phyloP scores from a whole-genome alignment of 2,113 vertebrate genomes.

The Sturnira hondurensis region DNA sequence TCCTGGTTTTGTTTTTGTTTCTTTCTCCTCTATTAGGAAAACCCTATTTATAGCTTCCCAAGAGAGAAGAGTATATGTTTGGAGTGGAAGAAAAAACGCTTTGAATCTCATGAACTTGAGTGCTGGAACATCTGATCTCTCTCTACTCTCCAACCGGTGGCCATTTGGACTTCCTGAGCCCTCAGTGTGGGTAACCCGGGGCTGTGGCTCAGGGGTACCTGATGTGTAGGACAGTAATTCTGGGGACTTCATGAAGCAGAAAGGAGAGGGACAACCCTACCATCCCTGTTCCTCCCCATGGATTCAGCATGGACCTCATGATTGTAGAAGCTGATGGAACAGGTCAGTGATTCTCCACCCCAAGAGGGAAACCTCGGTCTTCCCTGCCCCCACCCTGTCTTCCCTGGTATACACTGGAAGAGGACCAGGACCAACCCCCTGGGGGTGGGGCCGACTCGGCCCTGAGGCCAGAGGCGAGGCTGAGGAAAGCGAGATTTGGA shows the following conservation, averaged over 20 bases:
- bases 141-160: background rate
- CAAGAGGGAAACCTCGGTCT: background rate
- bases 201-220: background rate
- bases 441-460: background rate
- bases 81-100: slow-evolving; percentile 66
- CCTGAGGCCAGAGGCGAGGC: background rate
- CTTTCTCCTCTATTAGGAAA: slow-evolving; percentile 77
- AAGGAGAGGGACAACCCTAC: slow-evolving; percentile 27
- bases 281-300: background rate
- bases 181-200: background rate
- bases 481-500: background rate
- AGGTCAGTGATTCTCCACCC: slow-evolving; percentile 20
- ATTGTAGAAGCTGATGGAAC: background rate
- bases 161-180: background rate
- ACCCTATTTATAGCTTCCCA: slow-evolving; percentile 87
- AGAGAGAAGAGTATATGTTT: slow-evolving; percentile 78
- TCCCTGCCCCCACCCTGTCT: slow-evolving; percentile 13
- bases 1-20: slow-evolving; percentile 57
- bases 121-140: slow-evolving; percentile 41
- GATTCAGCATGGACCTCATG: slow-evolving; percentile 13
- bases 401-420: background rate
- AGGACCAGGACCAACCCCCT: background rate
- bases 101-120: slow-evolving; percentile 38
- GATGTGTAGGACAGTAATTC: background rate
- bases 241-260: background rate